Conservation (phyloP, 2,888 invertebrate genomes). For the Aleiodes alternator region DNA sequence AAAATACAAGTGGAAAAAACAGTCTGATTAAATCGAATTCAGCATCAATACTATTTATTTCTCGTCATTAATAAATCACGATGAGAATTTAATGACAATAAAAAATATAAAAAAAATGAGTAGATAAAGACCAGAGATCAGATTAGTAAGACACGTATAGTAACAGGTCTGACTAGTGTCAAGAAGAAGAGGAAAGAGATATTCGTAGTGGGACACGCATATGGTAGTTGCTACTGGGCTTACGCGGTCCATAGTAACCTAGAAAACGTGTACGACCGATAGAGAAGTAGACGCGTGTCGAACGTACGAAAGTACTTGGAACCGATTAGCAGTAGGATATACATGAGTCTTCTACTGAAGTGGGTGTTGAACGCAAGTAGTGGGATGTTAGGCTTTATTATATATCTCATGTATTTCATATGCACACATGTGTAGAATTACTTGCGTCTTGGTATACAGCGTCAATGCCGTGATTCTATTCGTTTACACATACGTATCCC, state of each 20-base stretch:
- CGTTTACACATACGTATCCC: constrained; percentile 48
- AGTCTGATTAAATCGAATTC: background rate
- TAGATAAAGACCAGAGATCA: constrained; percentile 1
- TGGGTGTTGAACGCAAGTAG: background rate
- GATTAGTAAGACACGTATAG: constrained; percentile 2
- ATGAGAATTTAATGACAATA: constrained; percentile 3
- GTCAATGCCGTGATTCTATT: constrained; percentile 66
- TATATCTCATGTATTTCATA: constrained; percentile 55
- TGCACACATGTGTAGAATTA: constrained; percentile 65
- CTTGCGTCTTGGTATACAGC: constrained; percentile 65
- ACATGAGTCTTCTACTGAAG: constrained; percentile 21
- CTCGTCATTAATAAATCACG: background rate
- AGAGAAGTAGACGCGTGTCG: constrained; percentile 37
- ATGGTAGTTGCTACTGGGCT: constrained; percentile 52
- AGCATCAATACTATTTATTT: background rate
- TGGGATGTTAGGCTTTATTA: constrained; percentile 50
- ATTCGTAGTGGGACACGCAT: constrained; percentile 44
- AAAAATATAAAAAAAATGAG: background rate
- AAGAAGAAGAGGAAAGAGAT: constrained; percentile 43
- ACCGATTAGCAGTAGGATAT: constrained; percentile 43
- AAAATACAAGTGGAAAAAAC: background rate
- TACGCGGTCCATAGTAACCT: constrained; percentile 50
- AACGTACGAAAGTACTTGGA: constrained; percentile 43
- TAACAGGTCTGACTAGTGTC: constrained; percentile 43
- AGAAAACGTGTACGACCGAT: constrained; percentile 31